Conservation (phyloP, 2,888 invertebrate species). For the Muscina levida region DNA sequence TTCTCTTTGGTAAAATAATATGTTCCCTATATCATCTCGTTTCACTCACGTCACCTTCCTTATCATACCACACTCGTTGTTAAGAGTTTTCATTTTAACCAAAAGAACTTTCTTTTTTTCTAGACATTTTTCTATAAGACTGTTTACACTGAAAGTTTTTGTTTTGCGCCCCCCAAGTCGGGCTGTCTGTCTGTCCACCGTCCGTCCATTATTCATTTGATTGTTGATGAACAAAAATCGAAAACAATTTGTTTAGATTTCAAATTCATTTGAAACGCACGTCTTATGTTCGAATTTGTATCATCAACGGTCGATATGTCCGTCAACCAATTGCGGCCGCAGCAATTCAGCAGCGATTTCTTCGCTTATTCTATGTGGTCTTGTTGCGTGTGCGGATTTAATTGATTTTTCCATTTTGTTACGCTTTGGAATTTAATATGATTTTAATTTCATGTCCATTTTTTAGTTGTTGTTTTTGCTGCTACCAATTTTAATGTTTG, state of each 20-base stretch:
- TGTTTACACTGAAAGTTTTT: too few relatives aligned
- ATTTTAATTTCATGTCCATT: conserved; percentile 18
- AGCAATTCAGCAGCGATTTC: neutral
- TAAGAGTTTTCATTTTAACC: too few relatives aligned
- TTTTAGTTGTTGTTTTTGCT: neutral
- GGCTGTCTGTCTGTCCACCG: neutral
- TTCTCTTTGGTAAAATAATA: too few relatives aligned
- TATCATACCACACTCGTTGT: too few relatives aligned
- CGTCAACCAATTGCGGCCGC: too few relatives aligned
- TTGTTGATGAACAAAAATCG: neutral
- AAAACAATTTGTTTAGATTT: neutral
- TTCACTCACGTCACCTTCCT: too few relatives aligned
- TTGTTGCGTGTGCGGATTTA: conserved; percentile 5
- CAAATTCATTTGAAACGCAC: neutral
- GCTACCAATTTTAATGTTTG: too few relatives aligned
- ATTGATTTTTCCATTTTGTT: conserved; percentile 25
- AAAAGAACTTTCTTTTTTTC: too few relatives aligned
- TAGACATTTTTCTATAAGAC: too few relatives aligned
- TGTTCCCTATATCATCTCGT: too few relatives aligned
- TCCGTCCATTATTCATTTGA: too few relatives aligned
- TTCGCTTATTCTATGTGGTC: neutral
- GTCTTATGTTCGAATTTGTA: neutral
- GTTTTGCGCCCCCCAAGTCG: too few relatives aligned
- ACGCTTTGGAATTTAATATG: conserved; percentile 34
- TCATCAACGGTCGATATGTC: neutral